These are phyloP conservation scores for Actias luna DNA, from an alignment of 2,888 invertebrate species.

Conservation along the genomic window DNA sequence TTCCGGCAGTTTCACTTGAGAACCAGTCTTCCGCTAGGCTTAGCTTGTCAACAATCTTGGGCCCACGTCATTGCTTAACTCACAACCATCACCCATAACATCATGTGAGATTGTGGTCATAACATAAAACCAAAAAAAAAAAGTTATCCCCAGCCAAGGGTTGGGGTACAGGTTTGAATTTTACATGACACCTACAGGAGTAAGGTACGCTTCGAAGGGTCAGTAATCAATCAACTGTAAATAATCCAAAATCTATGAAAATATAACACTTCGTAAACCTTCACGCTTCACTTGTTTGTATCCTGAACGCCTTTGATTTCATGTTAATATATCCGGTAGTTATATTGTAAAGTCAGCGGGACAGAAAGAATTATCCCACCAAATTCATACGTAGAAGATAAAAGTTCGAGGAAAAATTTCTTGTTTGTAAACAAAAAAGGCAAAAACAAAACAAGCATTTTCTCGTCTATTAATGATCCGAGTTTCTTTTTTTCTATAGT, in stretches of 20 bases:
- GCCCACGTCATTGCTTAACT: too few relatives aligned
- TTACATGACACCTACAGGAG: conserved; percentile 7
- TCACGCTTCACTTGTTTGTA: conserved; percentile 21
- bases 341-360: not conserved
- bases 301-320: conserved; percentile 20
- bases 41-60: too few relatives aligned
- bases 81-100: too few relatives aligned
- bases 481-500: too few relatives aligned
- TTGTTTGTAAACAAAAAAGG: too few relatives aligned
- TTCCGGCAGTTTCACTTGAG: too few relatives aligned
- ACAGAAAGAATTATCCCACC: not conserved
- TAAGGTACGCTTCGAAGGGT: conserved; percentile 15
- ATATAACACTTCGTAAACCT: conserved; percentile 25
- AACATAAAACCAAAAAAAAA: too few relatives aligned
- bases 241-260: conserved; percentile 26
- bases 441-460: too few relatives aligned
- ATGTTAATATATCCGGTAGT: conserved; percentile 2
- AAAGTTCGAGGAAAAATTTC: not conserved
- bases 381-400: not conserved
- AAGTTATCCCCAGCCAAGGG: not conserved
- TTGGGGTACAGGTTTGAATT: not conserved
- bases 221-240: conserved; percentile 23
- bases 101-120: too few relatives aligned
- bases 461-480: too few relatives aligned
- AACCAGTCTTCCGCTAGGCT: too few relatives aligned